Conservation (phyloP, 2,113 vertebrate genomes). For the Apistogramma diplotaenia region DNA sequence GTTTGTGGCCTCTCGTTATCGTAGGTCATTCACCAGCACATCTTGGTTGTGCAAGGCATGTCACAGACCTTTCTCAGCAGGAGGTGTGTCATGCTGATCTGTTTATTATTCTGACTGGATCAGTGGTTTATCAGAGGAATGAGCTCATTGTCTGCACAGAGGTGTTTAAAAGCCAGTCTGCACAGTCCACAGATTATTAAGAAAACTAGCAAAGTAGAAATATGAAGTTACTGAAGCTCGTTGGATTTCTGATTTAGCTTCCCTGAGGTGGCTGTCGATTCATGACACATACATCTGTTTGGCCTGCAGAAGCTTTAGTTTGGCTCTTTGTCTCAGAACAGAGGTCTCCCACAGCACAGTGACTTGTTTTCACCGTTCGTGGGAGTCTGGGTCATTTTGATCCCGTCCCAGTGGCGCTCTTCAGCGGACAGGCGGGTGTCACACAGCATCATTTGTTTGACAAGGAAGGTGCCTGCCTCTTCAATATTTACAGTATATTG, state of each 20-base stretch:
- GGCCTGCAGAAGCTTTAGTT: not conserved
- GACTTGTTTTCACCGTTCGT: constrained; percentile 73
- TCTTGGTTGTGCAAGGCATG: constrained; percentile 8
- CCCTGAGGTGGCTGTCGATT: not conserved
- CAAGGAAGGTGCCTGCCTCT: constrained; percentile 83
- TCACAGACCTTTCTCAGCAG: constrained; percentile 38
- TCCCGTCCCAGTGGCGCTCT: constrained; percentile 68
- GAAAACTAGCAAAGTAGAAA: not conserved
- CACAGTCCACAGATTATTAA: constrained; percentile 6
- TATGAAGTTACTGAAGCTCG: not conserved
- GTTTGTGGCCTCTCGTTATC: constrained; percentile 4
- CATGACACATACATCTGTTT: not conserved
- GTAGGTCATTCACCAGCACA: constrained; percentile 22
- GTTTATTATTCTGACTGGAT: constrained; percentile 60
- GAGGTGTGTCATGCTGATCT: constrained; percentile 55
- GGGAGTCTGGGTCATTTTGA: constrained; percentile 74
- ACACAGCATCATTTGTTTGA: constrained; percentile 83
- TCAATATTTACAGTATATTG: constrained; percentile 87
- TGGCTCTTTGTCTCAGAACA: not conserved
- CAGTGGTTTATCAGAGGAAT: constrained; percentile 50
- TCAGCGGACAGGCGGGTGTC: constrained; percentile 73
- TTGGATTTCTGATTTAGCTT: not conserved
- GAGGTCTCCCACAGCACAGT: constrained; percentile 72
- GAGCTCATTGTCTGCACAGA: constrained; percentile 42
- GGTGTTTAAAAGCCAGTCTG: constrained; percentile 66